phyloP scores from a whole-genome alignment of 92 coral and sea anemone species.

The Galaxea fascicularis region DNA sequence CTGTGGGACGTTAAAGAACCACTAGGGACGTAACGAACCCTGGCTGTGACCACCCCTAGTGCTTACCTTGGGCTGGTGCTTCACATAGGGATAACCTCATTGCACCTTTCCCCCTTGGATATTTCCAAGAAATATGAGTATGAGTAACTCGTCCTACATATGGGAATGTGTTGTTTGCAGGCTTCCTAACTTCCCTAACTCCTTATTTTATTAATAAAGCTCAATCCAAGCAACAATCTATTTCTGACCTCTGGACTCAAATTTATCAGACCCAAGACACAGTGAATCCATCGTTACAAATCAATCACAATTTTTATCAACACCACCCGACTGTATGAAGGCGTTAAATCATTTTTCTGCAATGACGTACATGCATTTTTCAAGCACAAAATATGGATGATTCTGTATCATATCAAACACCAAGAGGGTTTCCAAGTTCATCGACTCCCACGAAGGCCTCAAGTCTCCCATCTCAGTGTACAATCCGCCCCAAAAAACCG shows the following conservation, averaged over 20 bases:
- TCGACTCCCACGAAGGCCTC: slow-evolving; percentile 10
- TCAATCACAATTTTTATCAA: too few relatives aligned
- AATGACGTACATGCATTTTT: too few relatives aligned
- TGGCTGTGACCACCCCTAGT: too few relatives aligned
- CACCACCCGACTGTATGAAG: too few relatives aligned
- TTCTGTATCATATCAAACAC: slow-evolving; percentile 8
- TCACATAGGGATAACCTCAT: too few relatives aligned
- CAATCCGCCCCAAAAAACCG: slow-evolving; percentile 13
- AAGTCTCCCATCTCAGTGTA: slow-evolving; percentile 9
- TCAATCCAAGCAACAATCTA: not conserved
- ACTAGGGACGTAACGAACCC: too few relatives aligned
- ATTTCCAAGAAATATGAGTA: too few relatives aligned
- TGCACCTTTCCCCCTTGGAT: too few relatives aligned
- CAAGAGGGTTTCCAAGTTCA: slow-evolving; percentile 10
- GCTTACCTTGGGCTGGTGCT: too few relatives aligned
- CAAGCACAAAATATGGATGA: not conserved
- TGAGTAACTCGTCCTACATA: slow-evolving; percentile 28
- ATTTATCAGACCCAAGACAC: not conserved
- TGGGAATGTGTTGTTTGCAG: slow-evolving; percentile 15
- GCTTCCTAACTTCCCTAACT: slow-evolving; percentile 16
- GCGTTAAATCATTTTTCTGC: too few relatives aligned
- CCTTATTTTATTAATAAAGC: not conserved
- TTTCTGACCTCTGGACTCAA: slow-evolving; percentile 9
- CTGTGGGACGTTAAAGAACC: too few relatives aligned
- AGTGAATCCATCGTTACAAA: too few relatives aligned